Base-by-base conservation (phyloP, 2,888 invertebrate genomes). In the Zonitis immaculata region DNA sequence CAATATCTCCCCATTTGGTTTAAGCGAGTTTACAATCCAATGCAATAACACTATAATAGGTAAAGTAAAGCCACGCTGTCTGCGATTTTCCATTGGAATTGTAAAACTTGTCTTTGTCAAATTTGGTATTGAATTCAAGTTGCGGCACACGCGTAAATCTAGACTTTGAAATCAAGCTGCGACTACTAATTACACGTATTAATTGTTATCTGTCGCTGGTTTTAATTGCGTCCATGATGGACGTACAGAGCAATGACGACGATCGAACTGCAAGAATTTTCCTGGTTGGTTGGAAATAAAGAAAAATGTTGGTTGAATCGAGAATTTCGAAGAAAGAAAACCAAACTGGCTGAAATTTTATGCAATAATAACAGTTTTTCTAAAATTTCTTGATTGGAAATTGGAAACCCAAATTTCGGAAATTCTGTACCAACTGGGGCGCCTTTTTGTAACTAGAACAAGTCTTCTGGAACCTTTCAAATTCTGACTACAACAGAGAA, bases 101-200 rank as follows among this genome's bases (percentile, higher is more conserved):
- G 70, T 65, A 68, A 71, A 71, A 75, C 72, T 67, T 64, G 75
- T 73, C 73, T 72, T 73, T 71, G 68, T 74, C 75, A 74, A 74
- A 75, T 75, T 75, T 75, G 75, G 75, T 74, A 74, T 74, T 69
- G 73, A 67, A 66, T 70, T 68, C 67, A 62, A 68, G 65, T 68
- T 32, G 60, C 70, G 69, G 69, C 68, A 69, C 70, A 71, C 67
- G 71, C 73, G 72, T 74, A 49, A 49, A 49, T 49, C 49, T 49
- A 49, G 22, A 49, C 49, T 44, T 30, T 8, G 12, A 25, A 28
- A 18, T 58, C 66, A 67, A 68, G 72, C 63, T 51, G 59, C 64
- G 75, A 75, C 74, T 74, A 72, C 74, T 75, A 75, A 74, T 74
- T 74, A 73, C 71, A 66, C 66, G 73, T 73, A 75, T 74, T 74